Conservation (phyloP, 2,888 invertebrate species). For the Alviniconcha strummeri region DNA sequence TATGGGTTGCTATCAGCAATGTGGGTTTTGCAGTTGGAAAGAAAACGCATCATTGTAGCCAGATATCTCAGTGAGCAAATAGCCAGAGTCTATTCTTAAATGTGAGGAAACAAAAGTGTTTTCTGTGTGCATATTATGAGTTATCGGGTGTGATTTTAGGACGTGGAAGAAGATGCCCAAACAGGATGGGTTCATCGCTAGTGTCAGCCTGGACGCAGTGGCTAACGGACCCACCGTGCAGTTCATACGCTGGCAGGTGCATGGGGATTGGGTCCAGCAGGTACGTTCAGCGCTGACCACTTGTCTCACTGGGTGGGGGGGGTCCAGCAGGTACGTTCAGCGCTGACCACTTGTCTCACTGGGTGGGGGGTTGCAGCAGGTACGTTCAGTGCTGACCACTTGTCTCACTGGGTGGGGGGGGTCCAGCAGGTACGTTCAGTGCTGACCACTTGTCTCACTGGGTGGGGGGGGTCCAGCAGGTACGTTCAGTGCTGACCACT, state of each 20-base stretch:
- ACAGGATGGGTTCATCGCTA: slow-evolving; percentile 71
- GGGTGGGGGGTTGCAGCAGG: slow-evolving; percentile 71
- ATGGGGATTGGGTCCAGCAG: slow-evolving; percentile 73
- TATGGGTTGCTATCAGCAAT: too few species aligned
- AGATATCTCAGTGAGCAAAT: too few species aligned
- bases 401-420: slow-evolving; percentile 45
- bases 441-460: too few species aligned
- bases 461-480: slow-evolving; percentile 69
- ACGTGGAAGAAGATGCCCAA: slow-evolving; percentile 72
- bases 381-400: slow-evolving; percentile 33
- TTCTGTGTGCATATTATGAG: too few species aligned
- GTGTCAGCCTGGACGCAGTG: slow-evolving; percentile 67
- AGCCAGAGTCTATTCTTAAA: too few species aligned
- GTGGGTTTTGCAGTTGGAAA: too few species aligned
- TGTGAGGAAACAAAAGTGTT: too few species aligned
- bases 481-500: slow-evolving; percentile 33
- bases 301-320: too few species aligned
- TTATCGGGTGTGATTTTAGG: slow-evolving; percentile 47
- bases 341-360: too few species aligned
- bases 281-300: slow-evolving; percentile 42
- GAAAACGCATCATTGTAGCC: too few species aligned
- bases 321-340: slow-evolving; percentile 65
- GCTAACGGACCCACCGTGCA: slow-evolving; percentile 63
- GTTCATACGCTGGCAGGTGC: slow-evolving; percentile 73
- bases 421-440: slow-evolving; percentile 67